Percentiles rank a stretch among this genome's conserved stretches.
Evolutionary conservation across 2,113 vertebrate species (phyloP).

Genomic region (Melanostigma gelatinosum): DNA sequence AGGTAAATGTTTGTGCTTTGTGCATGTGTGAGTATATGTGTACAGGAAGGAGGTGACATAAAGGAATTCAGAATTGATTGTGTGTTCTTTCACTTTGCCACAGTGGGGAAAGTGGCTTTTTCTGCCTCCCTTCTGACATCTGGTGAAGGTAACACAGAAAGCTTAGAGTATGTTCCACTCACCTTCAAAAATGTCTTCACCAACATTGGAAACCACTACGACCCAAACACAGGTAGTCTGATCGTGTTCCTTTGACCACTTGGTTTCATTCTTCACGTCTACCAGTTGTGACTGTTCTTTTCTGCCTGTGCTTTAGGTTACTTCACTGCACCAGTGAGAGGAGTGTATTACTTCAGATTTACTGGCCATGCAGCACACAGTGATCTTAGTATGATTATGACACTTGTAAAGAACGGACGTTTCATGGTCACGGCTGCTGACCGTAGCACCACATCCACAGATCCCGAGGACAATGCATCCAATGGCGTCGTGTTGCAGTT

Average conservation of each 20-base stretch:
- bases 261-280: background rate
- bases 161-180: rapidly evolving
- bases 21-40: background rate
- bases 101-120: slow-evolving; percentile 52
- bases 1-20: slow-evolving; percentile 8
- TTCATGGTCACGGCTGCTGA: background rate
- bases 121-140: slow-evolving; percentile 42
- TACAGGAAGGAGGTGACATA: background rate
- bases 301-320: slow-evolving; percentile 34
- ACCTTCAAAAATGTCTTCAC: slow-evolving; percentile 51
- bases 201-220: slow-evolving; percentile 58
- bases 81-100: slow-evolving; percentile 16
- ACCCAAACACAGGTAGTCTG: slow-evolving; percentile 42
- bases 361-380: background rate
- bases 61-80: background rate
- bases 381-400: rapidly evolving
- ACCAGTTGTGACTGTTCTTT: background rate
- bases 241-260: background rate
- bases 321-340: slow-evolving; percentile 57
- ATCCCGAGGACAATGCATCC: slow-evolving; percentile 37
- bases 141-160: slow-evolving; percentile 12
- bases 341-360: slow-evolving; percentile 56
- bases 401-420: slow-evolving; percentile 23
- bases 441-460: rapidly evolving
- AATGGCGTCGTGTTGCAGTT: slow-evolving; percentile 48